Evolutionary conservation across 2,797 vertebrate species (phyloP), one percentile per base, ranked within the genome.

Genomic region (Myotis planiceps): DNA sequence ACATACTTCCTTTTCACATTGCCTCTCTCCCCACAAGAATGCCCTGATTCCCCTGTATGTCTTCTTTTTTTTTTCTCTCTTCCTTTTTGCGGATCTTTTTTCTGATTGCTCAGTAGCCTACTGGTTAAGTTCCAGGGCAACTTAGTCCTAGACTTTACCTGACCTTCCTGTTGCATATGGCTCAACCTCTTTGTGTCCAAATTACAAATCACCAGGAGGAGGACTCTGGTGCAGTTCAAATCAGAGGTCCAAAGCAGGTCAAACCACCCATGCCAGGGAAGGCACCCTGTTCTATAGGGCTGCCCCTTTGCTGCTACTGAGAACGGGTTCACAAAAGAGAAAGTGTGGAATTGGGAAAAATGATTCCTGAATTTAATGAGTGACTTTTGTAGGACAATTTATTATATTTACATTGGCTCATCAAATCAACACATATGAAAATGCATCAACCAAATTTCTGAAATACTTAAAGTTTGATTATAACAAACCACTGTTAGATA

Each of bases 401-500:
- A 29, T 83, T 66, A 66, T 45, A 75, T 68, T 96, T 81, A 65
- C 3, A 42, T 37, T 82, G n/a, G 23, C 1, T 90, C 15, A 37
- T 82, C 32, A 58, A 8, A 42, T 88, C 25, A 93, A 82, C 21
- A 69, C 14, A 60, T 18, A 72, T 51, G 51, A 69, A 90, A 75
- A 83, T 39, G 0, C 29, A 51, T 21, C 21, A 76, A 69, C 6
- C 49, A 87, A 37, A n/a, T 63, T 85, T 95, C 51, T 84, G 51
- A 95, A 96, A 68, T 92, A 58, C 21, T 66, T 85, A 47, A 69
- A 79, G 68, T 72, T 69, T 45, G 9, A 63, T 65, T 39, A 72
- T 12, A 68, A 9, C 4, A 90, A 93, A 89, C 51, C 27, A 81
- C 6, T 72, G 1, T 90, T 84, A 94, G 85, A 74, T 71, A 90